phyloP scores from a whole-genome alignment of 2,797 vertebrate species.

The Esox masquinongy region DNA sequence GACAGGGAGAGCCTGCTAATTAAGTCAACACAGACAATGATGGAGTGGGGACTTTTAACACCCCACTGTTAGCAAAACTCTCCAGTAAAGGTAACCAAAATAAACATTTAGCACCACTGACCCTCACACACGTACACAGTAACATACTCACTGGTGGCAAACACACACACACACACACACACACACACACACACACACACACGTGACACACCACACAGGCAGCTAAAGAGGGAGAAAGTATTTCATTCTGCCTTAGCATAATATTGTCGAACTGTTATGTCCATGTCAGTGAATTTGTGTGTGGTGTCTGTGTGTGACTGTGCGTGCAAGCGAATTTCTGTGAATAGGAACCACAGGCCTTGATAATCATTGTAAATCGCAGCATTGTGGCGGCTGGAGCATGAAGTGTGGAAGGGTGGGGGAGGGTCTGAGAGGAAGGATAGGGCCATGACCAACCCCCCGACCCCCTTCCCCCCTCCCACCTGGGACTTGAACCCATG shows the following conservation, averaged over 20 bases:
- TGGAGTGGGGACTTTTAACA: background rate
- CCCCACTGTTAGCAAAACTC: constrained; percentile 12
- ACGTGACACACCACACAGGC: constrained; percentile 5
- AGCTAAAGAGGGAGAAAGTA: background rate
- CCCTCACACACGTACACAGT: background rate
- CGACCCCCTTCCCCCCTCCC: constrained; percentile 51
- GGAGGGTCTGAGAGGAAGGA: constrained; percentile 34
- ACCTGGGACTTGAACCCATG: constrained; percentile 78
- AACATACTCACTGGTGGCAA: background rate
- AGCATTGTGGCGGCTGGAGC: constrained; percentile 29
- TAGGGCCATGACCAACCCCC: constrained; percentile 30
- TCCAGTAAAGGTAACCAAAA: constrained; percentile 5
- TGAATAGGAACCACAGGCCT: constrained; percentile 27
- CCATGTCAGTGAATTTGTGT: background rate
- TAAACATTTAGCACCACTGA: constrained; percentile 11
- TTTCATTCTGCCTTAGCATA: background rate
- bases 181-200: constrained; percentile 8
- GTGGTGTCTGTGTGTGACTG: background rate
- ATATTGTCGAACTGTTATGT: background rate
- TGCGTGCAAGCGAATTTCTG: constrained; percentile 13
- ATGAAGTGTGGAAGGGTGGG: constrained; percentile 38
- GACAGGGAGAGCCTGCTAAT: background rate
- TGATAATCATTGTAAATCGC: constrained; percentile 21
- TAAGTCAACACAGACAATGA: background rate
- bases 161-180: constrained; percentile 8